A percentile compares a stretch with the other conserved stretches of the same genome.
phyloP scores from a whole-genome alignment of 2,113 vertebrate species.

The Piliocolobus tephrosceles region DNA sequence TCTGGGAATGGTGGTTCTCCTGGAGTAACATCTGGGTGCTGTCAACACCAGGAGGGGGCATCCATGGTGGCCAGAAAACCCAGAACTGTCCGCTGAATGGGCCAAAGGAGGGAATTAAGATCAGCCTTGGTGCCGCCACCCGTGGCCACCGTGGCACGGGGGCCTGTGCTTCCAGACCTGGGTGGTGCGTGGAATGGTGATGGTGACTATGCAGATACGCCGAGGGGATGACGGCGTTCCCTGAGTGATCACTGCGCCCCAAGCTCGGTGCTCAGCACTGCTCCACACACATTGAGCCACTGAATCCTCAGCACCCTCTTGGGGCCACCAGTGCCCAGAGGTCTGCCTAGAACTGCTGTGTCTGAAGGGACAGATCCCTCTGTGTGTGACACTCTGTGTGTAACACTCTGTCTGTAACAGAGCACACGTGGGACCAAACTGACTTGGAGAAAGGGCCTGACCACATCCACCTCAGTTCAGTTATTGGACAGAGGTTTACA shows the following conservation, averaged over 20 bases:
- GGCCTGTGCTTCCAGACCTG: background rate
- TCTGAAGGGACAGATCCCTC: background rate
- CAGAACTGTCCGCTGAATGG: too few species aligned
- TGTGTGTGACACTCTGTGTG: background rate
- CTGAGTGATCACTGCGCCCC: fast-evolving
- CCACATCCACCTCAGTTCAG: background rate
- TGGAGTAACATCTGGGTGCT: too few species aligned
- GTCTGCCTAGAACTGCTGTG: background rate
- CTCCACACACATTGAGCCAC: fast-evolving
- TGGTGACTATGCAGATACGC: fast-evolving
- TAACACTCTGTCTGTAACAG: too few species aligned
- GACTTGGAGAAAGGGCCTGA: background rate
- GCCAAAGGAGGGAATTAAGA: background rate
- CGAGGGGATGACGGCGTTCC: fast-evolving
- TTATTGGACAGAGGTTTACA: fast-evolving
- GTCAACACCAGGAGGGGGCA: background rate
- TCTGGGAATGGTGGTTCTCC: background rate
- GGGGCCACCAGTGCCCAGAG: background rate
- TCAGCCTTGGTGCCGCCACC: background rate
- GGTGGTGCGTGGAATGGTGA: fast-evolving
- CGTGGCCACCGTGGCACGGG: fast-evolving
- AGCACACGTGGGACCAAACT: background rate
- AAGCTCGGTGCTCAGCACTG: fast-evolving
- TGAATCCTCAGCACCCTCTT: background rate
- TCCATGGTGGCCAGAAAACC: fast-evolving